Base-by-base conservation (phyloP, 2,888 invertebrate genomes). In the Melinaea marsaeus region DNA sequence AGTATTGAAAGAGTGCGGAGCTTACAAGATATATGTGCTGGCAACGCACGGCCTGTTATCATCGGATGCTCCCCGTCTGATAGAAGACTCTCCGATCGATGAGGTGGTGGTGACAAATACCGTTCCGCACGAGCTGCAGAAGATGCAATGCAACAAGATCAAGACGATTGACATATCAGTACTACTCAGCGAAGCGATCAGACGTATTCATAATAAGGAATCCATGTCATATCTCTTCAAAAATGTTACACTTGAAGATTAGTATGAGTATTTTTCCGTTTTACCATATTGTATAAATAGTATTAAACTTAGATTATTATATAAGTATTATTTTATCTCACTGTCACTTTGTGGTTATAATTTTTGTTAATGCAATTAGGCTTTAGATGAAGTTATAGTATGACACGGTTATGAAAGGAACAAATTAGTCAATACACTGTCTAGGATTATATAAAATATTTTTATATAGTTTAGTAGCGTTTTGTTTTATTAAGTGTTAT, bases 51-150 rank as follows among this genome's bases (percentile, higher is more conserved):
- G 99, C 1, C 91, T 99, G 35, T 92, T 99, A 13, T 98, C 98
- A 9, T 97, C 97, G 0, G 99, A 99, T 90, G 99, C 99, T 2
- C 99, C 99, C 0, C 93, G 96, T 62, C 93, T 98, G 58, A 96
- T 99, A 72, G 99, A 99, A 78, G 97, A 98, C 81, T 99, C 99
- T 0, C 95, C 96, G 5, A 99, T 99, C 71, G 99, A 99, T 89
- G 99, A 99, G 92, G 97, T 99, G 54, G 99, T 99, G n/a, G 99
- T 99, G 58, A 99, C 99, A 61, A 99, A 99, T 88, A 99, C 99
- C 6, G 98, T 99, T 71, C 99, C 99, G 7, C 99, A 99, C 81
- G 99, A 99, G 80, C 92, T 98, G 22, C 99, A 99, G 90, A 99
- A 99, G 88, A 95, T 99, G 95, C 98, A 99, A 84, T 99, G 99